Percentiles rank a stretch among this genome's conserved stretches.
phyloP scores from a whole-genome alignment of 1,140 invertebrate genomes.

The Drosophila willistoni region DNA sequence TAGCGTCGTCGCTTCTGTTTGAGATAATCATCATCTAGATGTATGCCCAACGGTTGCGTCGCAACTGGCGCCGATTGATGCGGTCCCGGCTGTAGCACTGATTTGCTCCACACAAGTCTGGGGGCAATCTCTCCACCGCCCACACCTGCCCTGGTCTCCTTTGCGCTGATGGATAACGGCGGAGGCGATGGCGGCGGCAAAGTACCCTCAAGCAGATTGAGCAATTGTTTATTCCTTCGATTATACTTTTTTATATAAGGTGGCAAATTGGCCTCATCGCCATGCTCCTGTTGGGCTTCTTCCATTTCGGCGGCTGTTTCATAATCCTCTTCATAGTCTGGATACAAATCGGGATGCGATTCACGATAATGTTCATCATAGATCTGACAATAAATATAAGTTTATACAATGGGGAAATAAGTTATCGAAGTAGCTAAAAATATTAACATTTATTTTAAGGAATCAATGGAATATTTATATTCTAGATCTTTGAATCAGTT shows the following conservation, averaged over 20 bases:
- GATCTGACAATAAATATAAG: constrained; percentile 26
- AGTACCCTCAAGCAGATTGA: constrained; percentile 76
- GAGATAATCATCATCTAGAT: constrained; percentile 71
- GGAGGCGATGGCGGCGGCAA: constrained; percentile 47
- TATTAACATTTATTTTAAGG: too few species aligned
- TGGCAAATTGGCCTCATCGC: constrained; percentile 72
- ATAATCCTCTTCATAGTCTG: constrained; percentile 72
- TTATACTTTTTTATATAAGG: constrained; percentile 81
- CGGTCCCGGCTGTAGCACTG: constrained; percentile 46
- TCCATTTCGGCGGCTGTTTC: constrained; percentile 71
- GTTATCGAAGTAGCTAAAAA: too few species aligned
- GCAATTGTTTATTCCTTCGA: constrained; percentile 72
- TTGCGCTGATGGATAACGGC: background rate
- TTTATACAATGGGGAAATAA: background rate
- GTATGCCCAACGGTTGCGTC: constrained; percentile 24
- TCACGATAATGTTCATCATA: constrained; percentile 73
- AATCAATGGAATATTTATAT: too few species aligned
- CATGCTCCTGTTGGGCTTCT: constrained; percentile 62
- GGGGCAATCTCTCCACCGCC: background rate
- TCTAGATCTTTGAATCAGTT: too few species aligned
- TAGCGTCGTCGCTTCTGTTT: constrained; percentile 73
- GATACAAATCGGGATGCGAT: constrained; percentile 62
- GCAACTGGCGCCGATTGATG: constrained; percentile 32
- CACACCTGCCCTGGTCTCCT: background rate
- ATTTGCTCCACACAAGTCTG: constrained; percentile 39